These are phyloP conservation scores for Lochmaea capreae DNA, from an alignment of 2,888 invertebrate species.

Conservation along the genomic window DNA sequence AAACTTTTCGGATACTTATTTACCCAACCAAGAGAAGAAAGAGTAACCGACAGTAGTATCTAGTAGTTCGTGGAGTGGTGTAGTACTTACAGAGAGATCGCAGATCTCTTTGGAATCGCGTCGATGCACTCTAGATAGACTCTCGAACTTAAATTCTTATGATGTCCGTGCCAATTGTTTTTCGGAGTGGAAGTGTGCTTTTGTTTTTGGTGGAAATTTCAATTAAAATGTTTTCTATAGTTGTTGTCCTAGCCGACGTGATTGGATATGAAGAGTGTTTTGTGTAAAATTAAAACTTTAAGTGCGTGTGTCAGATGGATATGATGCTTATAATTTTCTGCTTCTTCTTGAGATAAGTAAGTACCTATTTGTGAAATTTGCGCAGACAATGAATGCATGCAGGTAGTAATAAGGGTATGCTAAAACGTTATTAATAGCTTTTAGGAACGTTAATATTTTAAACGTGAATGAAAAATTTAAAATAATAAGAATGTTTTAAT, in stretches of 20 bases:
- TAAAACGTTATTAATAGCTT: not conserved
- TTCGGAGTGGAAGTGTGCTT: conserved; percentile 30
- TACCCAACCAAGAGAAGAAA: conserved; percentile 16
- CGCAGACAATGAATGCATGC: conserved; percentile 26
- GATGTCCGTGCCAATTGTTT: conserved; percentile 26
- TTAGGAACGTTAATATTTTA: conserved; percentile 3
- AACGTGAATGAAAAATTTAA: not conserved
- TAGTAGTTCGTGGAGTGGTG: conserved; percentile 29
- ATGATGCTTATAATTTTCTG: conserved; percentile 29
- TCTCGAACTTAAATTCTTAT: conserved; percentile 17
- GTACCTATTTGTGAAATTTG: conserved; percentile 35
- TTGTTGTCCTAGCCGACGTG: not conserved
- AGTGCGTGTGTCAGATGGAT: conserved; percentile 25
- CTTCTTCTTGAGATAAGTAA: conserved; percentile 32
- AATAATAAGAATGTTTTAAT: not conserved
- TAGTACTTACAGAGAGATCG: conserved; percentile 27
- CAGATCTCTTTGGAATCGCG: conserved; percentile 35
- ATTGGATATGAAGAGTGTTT: conserved; percentile 17
- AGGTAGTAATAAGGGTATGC: conserved; percentile 22
- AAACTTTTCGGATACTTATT: conserved; percentile 13
- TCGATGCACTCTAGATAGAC: conserved; percentile 25
- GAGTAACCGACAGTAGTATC: conserved; percentile 27
- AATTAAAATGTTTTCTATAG: conserved; percentile 17
- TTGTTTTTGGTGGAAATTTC: conserved; percentile 33
- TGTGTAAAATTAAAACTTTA: conserved; percentile 19